Base-by-base conservation (phyloP, 64 coral and sea anemone genomes). In the Montipora foliosa region DNA sequence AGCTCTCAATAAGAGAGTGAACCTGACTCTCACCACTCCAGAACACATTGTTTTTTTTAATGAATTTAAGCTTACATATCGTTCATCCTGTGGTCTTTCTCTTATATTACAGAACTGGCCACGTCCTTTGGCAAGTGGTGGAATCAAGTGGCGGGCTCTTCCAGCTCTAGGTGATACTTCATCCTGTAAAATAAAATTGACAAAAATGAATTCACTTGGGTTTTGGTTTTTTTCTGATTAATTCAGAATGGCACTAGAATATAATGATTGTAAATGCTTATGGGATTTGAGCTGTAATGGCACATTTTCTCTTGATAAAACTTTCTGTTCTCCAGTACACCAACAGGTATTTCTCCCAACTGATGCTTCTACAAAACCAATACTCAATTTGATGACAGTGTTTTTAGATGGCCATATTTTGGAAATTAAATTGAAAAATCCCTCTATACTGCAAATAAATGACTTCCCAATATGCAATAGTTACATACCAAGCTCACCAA, bases 71-170 rank as follows among this genome's bases (percentile, higher is more conserved):
- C 90, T 76, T 85, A 92, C 90, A 92, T 92, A 92, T 84, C 90
- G 71, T 17, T 83, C 82, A 77, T 83, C 75, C 64, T 74, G 71
- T 44, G 67, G 51, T 66, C 92, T 97, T n/a, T 49, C 89, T 72
- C 44, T 97, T 2, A 91, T 47, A 77, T 77, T 83, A 78, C 76
- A 94, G 66, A 91, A 94, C 66, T 91, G 92, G 7, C 88, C 95
- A 67, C 95, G 84, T 21, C 92, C 51, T 70, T 91, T 97, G 14
- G 92, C 92, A 80, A 97, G 78, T 64, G 92, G 92, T 94, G 92
- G 95, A 66, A 97, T 94, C 16, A 44, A 82, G 47, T 78, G 80
- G 14, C 85, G 88, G 51, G 46, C 66, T 75, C 67, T 76, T 49
- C 58, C 72, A 25, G 84, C 47, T 48, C 76, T 29, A 22, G 95